phyloP scores from a whole-genome alignment of 2,113 vertebrate species.

The Panthera tigris region DNA sequence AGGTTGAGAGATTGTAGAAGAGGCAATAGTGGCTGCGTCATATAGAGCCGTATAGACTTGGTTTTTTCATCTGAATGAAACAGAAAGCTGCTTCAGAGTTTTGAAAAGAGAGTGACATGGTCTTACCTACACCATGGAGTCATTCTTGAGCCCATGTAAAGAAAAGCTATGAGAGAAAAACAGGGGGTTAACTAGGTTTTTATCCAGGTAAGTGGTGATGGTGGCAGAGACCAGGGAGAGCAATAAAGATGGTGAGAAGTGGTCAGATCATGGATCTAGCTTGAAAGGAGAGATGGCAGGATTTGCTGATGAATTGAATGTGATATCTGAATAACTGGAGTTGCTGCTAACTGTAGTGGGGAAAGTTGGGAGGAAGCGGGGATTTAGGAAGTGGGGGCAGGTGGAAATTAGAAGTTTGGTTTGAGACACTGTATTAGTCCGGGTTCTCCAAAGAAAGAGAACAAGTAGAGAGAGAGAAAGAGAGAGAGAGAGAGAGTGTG shows the following conservation, averaged over 20 bases:
- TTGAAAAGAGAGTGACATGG: neutral
- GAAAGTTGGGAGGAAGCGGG: neutral
- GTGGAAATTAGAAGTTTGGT: neutral
- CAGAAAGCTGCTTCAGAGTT: neutral
- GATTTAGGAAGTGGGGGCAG: neutral
- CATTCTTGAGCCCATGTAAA: neutral
- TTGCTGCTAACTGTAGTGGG: neutral
- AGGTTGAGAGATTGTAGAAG: neutral
- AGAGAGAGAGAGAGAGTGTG: too few species aligned
- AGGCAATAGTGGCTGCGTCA: neutral
- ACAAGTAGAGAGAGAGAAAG: neutral
- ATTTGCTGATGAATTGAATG: neutral
- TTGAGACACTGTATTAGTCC: neutral
- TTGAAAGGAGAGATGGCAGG: neutral
- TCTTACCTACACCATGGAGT: neutral
- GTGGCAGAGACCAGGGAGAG: neutral
- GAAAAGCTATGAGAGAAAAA: neutral
- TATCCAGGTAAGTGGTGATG: neutral
- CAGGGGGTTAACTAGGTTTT: neutral
- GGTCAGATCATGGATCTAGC: neutral
- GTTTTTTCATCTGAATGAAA: neutral
- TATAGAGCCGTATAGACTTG: fast-evolving
- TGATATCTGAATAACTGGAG: neutral
- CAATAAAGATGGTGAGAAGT: neutral
- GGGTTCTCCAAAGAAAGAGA: neutral